Evolutionary conservation across 2,797 vertebrate species (phyloP), one percentile per base, ranked within the genome.

Genomic region (Urosaurus nigricauda): DNA sequence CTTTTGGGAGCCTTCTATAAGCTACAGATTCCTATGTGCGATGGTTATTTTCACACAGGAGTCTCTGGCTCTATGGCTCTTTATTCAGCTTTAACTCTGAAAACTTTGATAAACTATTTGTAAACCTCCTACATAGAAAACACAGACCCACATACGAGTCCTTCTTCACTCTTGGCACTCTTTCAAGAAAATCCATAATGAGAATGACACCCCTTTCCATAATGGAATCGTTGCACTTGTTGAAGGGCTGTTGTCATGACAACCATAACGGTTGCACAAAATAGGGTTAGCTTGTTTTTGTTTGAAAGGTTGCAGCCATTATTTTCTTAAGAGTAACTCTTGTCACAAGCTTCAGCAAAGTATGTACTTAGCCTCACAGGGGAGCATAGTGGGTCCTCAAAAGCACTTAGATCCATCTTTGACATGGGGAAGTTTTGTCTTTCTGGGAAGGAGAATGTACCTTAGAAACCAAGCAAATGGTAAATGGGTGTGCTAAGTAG

Each of bases 211-310:
- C 53, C 29, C 43, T 81, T 93, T 94, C 90, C 92, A 53, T 84
- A 94, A 92, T 88, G 88, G 92, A 93, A 90, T 84, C 32, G n/a
- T 90, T 81, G 85, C 90, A 93, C 92, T 84, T 93, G 88, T 94
- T 94, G 94, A 95, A 95, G 94, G 90, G 93, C 82, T 63, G 94
- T 95, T 95, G 95, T 93, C 95, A 95, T 94, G 93, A 94, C 94
- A 95, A 93, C 95, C 70, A 0, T 89, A 88, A 91, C 95, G 96
- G 93, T 88, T 94, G 87, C 86, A 88, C 78, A 37, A 75, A 91
- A 88, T 90, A 94, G 91, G 80, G 90, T 89, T 32, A 86, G 80
- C 35, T 40, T 40, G 0, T 89, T 78, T 92, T 95, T 92, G 63
- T 94, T 90, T 89, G 88, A 95, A 96, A 96, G 92, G 92, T 93